These are phyloP conservation scores for Callorhinus ursinus DNA, from an alignment of 2,113 vertebrate genomes.

Conservation along the genomic window DNA sequence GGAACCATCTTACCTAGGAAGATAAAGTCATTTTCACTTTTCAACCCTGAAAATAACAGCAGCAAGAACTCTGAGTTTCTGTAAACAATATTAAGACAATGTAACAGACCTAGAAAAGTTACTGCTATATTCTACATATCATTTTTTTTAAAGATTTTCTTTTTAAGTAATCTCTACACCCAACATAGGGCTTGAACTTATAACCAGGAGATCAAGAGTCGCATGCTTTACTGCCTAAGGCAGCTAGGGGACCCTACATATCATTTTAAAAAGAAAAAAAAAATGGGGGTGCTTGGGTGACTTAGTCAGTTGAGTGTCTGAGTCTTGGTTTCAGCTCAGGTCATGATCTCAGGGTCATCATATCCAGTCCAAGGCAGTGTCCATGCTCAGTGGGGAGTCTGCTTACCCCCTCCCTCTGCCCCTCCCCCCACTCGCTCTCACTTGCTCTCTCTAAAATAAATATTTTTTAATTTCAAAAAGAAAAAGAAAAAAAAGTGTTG, in stretches of 20 bases:
- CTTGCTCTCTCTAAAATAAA: not conserved
- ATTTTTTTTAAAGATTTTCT: not conserved
- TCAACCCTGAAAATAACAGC: not conserved
- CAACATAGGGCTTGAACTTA: not conserved
- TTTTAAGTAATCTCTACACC: not conserved
- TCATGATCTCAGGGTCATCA: not conserved
- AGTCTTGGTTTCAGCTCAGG: not conserved
- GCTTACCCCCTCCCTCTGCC: not conserved
- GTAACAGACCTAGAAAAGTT: constrained; percentile 5
- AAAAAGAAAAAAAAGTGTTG: not conserved
- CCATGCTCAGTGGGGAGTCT: not conserved
- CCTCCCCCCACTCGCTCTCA: not conserved
- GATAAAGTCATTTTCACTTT: not conserved
- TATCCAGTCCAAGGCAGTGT: not conserved
- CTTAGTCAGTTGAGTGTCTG: not conserved
- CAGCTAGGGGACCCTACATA: not conserved
- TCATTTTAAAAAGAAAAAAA: not conserved
- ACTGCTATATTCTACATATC: not conserved
- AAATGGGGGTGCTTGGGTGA: not conserved
- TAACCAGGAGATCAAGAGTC: not conserved
- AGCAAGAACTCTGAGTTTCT: not conserved
- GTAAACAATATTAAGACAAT: not conserved
- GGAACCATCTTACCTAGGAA: not conserved
- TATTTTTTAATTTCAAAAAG: not conserved
- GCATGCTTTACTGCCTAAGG: not conserved